Evolutionary conservation across 53 echinoderm and acorn worm genomes (phyloP), one percentile per base, ranked within the genome.

Genomic region (Actinopyga echinites): DNA sequence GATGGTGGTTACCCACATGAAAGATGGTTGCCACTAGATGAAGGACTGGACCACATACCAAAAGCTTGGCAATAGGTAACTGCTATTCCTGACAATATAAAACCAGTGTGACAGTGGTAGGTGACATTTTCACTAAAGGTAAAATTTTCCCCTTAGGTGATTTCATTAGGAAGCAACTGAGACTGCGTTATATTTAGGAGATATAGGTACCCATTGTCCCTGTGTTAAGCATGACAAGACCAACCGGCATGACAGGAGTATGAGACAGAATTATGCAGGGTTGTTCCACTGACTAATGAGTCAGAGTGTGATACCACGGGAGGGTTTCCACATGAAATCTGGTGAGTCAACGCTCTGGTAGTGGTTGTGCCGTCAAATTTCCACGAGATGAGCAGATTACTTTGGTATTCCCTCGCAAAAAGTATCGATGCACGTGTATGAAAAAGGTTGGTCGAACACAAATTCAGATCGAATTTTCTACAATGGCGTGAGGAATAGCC

Each of bases 181-280:
- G 89, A 90, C 58, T 17, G 82, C 85, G 45, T 49, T 68, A 42
- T 90, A 93, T 26, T 29, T 1, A 1, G 90, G 89, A 35, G 64
- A 35, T 11, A 34, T 6, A 21, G 28, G 30, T 37, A 77, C 85
- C 93, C 93, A 93, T 19, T 57, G 13, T 26, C 85, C 80, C 24
- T 82, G 55, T 3, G 87, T 43, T 25, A 65, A 73, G 78, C 93
- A 93, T 31, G 35, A 83, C 19, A 32, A 40, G 22, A 24, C 24
- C 1, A 91, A 1, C 97, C 97, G 17, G 24, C 9, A 44, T 92
- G 56, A 28, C 97, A 96, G 6, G 74, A 49, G 65, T 94, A 96
- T 5, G 83, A 24, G 9, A 91, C 92, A 2, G 86, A 73, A 11
- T 81, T 74, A 53, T 90, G 86, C 10, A 71, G 13, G 44, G 12